These are phyloP conservation scores for Orchesella flavescens DNA, from an alignment of 2,888 invertebrate genomes.

Conservation along the genomic window DNA sequence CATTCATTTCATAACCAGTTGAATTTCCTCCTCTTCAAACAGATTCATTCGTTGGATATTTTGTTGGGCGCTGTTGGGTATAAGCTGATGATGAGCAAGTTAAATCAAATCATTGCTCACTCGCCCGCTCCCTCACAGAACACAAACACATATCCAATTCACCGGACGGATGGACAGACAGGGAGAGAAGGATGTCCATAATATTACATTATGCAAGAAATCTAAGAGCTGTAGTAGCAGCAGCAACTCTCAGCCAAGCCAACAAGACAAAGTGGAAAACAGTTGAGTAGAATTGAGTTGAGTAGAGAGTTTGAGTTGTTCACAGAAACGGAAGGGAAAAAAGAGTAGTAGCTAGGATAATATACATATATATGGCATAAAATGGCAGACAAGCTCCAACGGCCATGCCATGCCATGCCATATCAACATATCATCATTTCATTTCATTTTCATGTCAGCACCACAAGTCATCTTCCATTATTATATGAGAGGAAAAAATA, in stretches of 20 bases:
- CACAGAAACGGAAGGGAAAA: slow-evolving; percentile 7
- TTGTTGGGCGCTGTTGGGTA: no score
- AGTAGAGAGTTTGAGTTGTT: not conserved
- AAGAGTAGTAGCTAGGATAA: slow-evolving; percentile 12
- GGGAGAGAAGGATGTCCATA: slow-evolving; percentile 48
- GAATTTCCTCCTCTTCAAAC: no score
- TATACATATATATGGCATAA: slow-evolving; percentile 23
- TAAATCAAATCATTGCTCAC: slow-evolving; percentile 47
- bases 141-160: not conserved
- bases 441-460: slow-evolving; percentile 64
- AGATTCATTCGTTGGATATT: no score
- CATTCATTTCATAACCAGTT: no score
- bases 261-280: slow-evolving; percentile 42
- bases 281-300: not conserved
- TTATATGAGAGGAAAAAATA: slow-evolving; percentile 23
- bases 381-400: slow-evolving; percentile 46
- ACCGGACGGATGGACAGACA: slow-evolving; percentile 45
- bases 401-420: no score
- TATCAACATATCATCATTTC: slow-evolving; percentile 57
- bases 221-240: not conserved
- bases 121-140: no score
- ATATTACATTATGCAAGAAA: slow-evolving; percentile 61
- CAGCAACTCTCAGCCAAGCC: no score
- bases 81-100: not conserved
- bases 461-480: slow-evolving; percentile 58